Evolutionary conservation across 2,113 vertebrate genomes (phyloP).

Genomic region (Gnathonemus echidnorhynchus): DNA sequence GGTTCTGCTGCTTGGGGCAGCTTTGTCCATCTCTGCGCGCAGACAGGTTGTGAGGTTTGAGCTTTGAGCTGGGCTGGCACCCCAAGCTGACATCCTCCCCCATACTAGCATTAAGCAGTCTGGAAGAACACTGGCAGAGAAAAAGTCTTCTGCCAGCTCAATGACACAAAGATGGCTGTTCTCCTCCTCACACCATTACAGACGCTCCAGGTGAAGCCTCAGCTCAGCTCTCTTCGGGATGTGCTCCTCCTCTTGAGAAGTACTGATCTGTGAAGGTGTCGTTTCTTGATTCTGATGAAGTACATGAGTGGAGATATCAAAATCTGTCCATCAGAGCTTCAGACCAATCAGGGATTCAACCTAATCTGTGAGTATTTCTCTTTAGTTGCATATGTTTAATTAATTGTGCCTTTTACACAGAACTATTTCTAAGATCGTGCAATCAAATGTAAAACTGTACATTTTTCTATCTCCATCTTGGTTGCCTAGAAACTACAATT

Average conservation of each 20-base stretch:
- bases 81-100: background rate
- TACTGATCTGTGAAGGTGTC: background rate
- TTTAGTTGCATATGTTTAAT: background rate
- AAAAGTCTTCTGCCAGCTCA: background rate
- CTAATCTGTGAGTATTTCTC: slow-evolving; percentile 5
- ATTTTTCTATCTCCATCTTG: slow-evolving; percentile 41
- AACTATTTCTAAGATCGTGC: background rate
- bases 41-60: background rate
- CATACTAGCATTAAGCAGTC: background rate
- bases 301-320: background rate
- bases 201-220: background rate
- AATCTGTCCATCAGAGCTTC: background rate
- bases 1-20: background rate
- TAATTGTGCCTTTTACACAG: background rate
- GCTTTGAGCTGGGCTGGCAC: background rate
- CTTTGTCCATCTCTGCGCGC: background rate
- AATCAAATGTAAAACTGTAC: slow-evolving; percentile 2
- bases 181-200: background rate
- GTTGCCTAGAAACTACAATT: slow-evolving; percentile 55
- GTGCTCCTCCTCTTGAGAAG: background rate
- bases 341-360: background rate
- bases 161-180: slow-evolving; percentile 10
- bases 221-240: background rate
- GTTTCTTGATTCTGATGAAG: background rate
- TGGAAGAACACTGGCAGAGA: background rate